These are phyloP conservation scores for Caenorhabditis panamensis DNA, from an alignment of 2,888 invertebrate species.

Conservation along the genomic window DNA sequence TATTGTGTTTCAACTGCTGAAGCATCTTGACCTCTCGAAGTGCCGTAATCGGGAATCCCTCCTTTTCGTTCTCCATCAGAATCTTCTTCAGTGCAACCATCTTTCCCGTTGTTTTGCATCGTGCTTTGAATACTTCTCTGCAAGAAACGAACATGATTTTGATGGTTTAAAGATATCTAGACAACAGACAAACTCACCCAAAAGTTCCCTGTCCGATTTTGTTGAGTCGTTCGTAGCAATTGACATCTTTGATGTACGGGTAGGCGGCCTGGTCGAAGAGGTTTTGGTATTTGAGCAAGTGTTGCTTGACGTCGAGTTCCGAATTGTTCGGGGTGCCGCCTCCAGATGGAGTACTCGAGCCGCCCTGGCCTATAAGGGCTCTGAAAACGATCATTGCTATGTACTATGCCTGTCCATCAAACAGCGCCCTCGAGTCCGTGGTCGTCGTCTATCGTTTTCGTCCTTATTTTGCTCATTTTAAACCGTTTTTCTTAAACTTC, in stretches of 20 bases:
- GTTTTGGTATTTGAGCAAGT: conserved; percentile 39
- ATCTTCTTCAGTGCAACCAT: conserved; percentile 99
- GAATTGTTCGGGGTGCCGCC: conserved; percentile 16
- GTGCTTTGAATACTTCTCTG: conserved; percentile 97
- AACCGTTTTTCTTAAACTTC: too few species aligned
- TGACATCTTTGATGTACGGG: conserved; percentile 81
- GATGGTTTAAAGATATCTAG: too few species aligned
- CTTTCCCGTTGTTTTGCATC: conserved; percentile 89
- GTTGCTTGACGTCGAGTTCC: conserved; percentile 32
- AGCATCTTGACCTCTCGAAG: conserved; percentile 96
- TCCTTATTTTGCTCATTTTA: too few species aligned
- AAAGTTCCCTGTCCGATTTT: conserved; percentile 99
- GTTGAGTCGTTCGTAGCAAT: conserved; percentile 95
- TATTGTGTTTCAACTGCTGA: conserved; percentile 94
- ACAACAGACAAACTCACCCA: conserved; percentile 88
- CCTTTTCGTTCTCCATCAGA: conserved; percentile 99
- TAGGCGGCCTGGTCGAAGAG: conserved; percentile 70
- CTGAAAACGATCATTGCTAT: too few species aligned
- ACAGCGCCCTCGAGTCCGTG: too few species aligned
- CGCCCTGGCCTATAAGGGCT: conserved; percentile 28
- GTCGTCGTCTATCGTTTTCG: too few species aligned
- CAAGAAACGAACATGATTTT: conserved; percentile 42
- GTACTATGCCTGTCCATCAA: too few species aligned
- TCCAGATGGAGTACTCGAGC: conserved; percentile 12
- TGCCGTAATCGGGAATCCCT: too few species aligned